These are phyloP conservation scores for Rhinatrema bivittatum DNA, from an alignment of 2,797 vertebrate species.

Conservation along the genomic window DNA sequence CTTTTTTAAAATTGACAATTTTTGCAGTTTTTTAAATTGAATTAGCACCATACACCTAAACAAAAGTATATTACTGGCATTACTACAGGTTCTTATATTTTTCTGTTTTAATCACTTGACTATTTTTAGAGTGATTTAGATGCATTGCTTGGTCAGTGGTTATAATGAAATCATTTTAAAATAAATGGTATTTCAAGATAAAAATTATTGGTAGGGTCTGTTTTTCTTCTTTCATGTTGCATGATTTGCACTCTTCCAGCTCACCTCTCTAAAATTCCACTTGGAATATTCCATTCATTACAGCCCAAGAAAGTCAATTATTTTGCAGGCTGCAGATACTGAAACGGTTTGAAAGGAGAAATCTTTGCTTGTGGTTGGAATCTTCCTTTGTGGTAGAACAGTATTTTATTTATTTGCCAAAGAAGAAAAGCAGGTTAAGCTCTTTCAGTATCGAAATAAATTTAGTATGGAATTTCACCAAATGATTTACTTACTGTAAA, in stretches of 20 bases:
- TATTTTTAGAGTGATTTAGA: too few species aligned
- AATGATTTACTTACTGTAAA: constrained; percentile 50
- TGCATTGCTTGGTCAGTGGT: too few species aligned
- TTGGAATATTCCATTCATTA: constrained; percentile 67
- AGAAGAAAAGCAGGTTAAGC: constrained; percentile 11
- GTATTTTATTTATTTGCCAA: constrained; percentile 25
- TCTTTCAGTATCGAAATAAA: constrained; percentile 35
- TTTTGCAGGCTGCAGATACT: constrained; percentile 56
- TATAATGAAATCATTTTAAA: too few species aligned
- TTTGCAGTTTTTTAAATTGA: too few species aligned
- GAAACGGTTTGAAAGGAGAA: constrained; percentile 47
- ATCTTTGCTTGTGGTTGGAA: constrained; percentile 35
- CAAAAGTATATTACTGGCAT: too few species aligned
- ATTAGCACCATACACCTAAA: too few species aligned
- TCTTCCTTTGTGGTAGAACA: constrained; percentile 22
- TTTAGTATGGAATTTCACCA: constrained; percentile 52
- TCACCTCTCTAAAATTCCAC: constrained; percentile 44
- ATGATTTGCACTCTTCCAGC: constrained; percentile 28
- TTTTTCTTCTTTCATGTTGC: too few species aligned
- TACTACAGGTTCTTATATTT: too few species aligned
- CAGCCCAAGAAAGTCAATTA: constrained; percentile 55
- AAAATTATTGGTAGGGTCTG: too few species aligned
- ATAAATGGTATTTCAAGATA: too few species aligned
- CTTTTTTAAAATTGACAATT: too few species aligned
- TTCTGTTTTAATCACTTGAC: too few species aligned